Evolutionary conservation across 2,888 invertebrate species (phyloP), one percentile per base, ranked within the genome.

Genomic region (Cloeon dipterum): DNA sequence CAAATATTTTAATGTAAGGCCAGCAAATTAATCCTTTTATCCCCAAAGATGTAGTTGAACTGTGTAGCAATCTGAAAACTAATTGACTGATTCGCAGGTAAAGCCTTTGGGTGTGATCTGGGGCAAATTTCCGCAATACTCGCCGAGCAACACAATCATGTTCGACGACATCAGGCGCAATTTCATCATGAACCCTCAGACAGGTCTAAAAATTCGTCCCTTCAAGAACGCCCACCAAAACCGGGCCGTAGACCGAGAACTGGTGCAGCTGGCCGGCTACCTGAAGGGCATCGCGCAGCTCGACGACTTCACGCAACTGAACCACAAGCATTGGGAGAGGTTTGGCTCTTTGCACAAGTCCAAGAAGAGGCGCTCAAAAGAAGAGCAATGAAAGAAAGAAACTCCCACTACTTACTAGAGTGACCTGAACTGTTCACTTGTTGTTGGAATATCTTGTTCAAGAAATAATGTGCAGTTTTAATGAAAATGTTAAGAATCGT

Each of bases 61-160:
- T 11, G 11, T n/a, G 25, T n/a, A 25, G 25, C n/a, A 25, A 11
- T 11, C 25, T 11, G 11, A n/a, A n/a, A 25, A 25, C 14, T 11
- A 34, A 17, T 11, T 32, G 3, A 32, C 5, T 5, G 16, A 4
- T 35, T 11, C n/a, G n/a, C 57, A 81, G 79, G 79, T 82, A 0
- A 94, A 94, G 61, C 93, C 94, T 0, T 59, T 96, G 39, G 91
- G 88, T 5, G 85, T 96, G 1, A 89, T 96, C 43, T 96, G 94
- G 94, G 93, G 91, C 11, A 83, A 88, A 51, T 93, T 74, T 52
- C 67, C 75, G 2, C 83, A 91, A 51, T 94, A 83, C 57, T 76
- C 69, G 34, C 62, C 77, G 0, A 79, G 78, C 51, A 96, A 96
- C 54, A 94, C 93, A 0, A 89, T 96, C 43, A 96, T 96, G 93